Evolutionary conservation across 2,888 invertebrate genomes (phyloP).

Genomic region (Sipha maydis): DNA sequence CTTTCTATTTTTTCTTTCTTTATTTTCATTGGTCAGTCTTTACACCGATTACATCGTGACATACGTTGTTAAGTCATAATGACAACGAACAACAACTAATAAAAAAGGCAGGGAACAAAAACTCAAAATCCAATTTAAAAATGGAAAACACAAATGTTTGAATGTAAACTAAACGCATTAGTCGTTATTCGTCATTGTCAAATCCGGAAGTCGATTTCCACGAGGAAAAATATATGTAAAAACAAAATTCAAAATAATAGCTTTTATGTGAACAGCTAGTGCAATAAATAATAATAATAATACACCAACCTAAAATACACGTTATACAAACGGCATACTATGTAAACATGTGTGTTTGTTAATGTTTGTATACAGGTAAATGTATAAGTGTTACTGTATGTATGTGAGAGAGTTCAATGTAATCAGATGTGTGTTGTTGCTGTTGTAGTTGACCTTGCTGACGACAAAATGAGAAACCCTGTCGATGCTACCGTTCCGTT

Average conservation of each 20-base stretch:
- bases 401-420: slow-evolving; percentile 37
- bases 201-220: slow-evolving; percentile 59
- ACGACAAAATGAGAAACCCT: slow-evolving; percentile 59
- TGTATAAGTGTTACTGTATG: neutral
- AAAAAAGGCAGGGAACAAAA: neutral
- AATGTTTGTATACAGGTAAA: neutral
- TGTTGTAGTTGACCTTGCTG: slow-evolving; percentile 46
- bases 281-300: slow-evolving; percentile 46
- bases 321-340: slow-evolving; percentile 25
- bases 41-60: slow-evolving; percentile 37
- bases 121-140: slow-evolving; percentile 57
- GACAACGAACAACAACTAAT: neutral
- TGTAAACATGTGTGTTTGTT: neutral
- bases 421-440: neutral
- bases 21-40: slow-evolving; percentile 11
- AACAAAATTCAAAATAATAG: slow-evolving; percentile 40
- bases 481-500: slow-evolving; percentile 55
- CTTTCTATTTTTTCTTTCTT: neutral
- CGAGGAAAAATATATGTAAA: slow-evolving; percentile 34
- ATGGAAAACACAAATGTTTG: slow-evolving; percentile 28
- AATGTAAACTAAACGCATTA: slow-evolving; percentile 44
- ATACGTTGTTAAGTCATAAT: slow-evolving; percentile 53
- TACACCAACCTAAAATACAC: slow-evolving; percentile 33
- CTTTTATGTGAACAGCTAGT: slow-evolving; percentile 42
- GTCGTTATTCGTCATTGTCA: slow-evolving; percentile 59